These are phyloP conservation scores for Lipophrys pholis DNA, from an alignment of 2,113 vertebrate genomes.

Conservation along the genomic window DNA sequence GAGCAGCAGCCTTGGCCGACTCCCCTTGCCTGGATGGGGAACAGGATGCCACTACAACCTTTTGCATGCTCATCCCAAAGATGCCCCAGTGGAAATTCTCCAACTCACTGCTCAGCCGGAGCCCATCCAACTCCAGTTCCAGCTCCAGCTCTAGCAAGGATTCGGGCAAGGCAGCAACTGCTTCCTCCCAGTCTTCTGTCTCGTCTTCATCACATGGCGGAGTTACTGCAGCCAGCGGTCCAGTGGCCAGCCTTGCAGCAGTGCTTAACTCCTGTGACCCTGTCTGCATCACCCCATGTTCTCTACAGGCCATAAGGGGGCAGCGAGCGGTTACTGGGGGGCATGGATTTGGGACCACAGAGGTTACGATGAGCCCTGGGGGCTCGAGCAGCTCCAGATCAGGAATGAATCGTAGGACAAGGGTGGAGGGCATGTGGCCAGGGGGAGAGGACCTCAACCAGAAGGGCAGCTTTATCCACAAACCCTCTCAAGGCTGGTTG, in stretches of 20 bases:
- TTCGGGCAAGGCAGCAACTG: conserved; percentile 68
- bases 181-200: conserved; percentile 55
- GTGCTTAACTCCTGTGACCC: conserved; percentile 92
- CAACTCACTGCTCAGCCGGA: conserved; percentile 89
- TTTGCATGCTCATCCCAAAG: conserved; percentile 93
- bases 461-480: conserved; percentile 94
- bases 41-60: conserved; percentile 90
- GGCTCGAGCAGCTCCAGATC: conserved; percentile 68
- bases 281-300: conserved; percentile 89
- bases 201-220: conserved; percentile 56
- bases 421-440: conserved; percentile 82
- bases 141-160: conserved; percentile 87
- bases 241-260: conserved; percentile 86
- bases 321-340: conserved; percentile 75
- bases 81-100: conserved; percentile 96
- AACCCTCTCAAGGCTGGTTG: conserved; percentile 96
- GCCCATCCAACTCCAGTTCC: conserved; percentile 86
- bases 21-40: conserved; percentile 85
- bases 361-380: conserved; percentile 69
- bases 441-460: conserved; percentile 89
- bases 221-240: conserved; percentile 62
- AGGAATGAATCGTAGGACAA: conserved; percentile 83
- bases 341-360: conserved; percentile 66
- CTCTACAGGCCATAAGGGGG: conserved; percentile 85
- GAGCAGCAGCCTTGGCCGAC: conserved; percentile 81